Percentiles rank a stretch among this genome's conserved stretches.
Evolutionary conservation across 2,113 vertebrate species (phyloP).

Genomic region (Corythornis vintsioides): DNA sequence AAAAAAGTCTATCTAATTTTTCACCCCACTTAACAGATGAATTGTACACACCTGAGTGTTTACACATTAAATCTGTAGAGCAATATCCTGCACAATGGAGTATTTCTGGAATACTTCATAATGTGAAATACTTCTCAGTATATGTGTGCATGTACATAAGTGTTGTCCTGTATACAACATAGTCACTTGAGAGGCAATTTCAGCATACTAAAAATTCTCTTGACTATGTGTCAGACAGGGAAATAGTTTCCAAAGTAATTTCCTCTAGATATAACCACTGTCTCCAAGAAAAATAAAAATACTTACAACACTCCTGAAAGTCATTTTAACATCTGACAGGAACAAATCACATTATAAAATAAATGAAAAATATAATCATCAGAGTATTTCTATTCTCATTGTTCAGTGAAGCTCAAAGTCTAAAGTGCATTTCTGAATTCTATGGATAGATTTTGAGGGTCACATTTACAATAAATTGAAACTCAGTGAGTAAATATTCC

Average conservation of each 20-base stretch:
- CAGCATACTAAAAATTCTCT: conserved; percentile 1
- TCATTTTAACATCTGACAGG: background rate
- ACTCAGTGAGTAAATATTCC: background rate
- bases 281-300: background rate
- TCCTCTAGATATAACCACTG: background rate
- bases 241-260: conserved; percentile 21
- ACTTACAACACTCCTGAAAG: background rate
- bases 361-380: background rate
- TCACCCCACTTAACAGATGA: background rate
- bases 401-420: background rate
- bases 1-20: background rate
- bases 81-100: conserved; percentile 2
- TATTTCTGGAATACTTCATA: background rate
- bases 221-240: background rate
- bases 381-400: background rate
- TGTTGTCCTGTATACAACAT: background rate
- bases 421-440: background rate
- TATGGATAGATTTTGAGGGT: background rate
- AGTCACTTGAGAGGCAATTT: background rate
- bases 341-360: background rate
- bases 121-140: background rate
- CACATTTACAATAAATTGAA: background rate
- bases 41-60: background rate
- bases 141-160: background rate
- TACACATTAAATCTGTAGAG: background rate